Evolutionary conservation across 2,797 vertebrate species (phyloP), one percentile per base, ranked within the genome.

Genomic region (Anolis apletophallus): DNA sequence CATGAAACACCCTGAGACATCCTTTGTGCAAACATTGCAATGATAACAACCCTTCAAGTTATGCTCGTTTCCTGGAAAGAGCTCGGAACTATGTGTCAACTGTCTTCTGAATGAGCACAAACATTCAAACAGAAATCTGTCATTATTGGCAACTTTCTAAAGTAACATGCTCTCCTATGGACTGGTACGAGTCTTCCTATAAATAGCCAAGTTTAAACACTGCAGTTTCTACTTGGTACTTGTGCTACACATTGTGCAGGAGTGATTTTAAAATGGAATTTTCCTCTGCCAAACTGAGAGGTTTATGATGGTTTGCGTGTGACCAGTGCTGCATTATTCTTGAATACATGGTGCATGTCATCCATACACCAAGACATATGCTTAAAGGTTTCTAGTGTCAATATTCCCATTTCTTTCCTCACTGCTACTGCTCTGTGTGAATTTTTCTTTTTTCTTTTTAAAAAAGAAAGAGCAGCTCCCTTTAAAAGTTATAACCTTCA

Each of bases 81-180:
- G 36, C 26, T 40, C 40, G 11, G 26, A 59, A 59, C 32, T 54
- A 90, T 83, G 68, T 86, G 59, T 69, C 54, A 29, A 71, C n/a
- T 77, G n/a, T 79, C 88, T 91, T 86, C 85, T 54, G 55, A 90
- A 74, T 78, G 36, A 79, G 86, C 40, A 81, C 81, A 40, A 76
- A 40, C 17, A 82, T 76, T 85, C 34, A 83, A 86, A 83, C 32
- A 88, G 61, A 57, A 88, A 40, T 46, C 82, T 54, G 23, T n/a
- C 81, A 83, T 76, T 88, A 87, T 68, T 85, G 86, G 84, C 23
- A 2, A 52, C 77, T 71, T 46, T 10, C 17, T 36, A 75, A 0
- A 1, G 34, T 68, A 73, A 5, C 85, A 86, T 46, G 74, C 32
- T 50, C 46, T 84, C 73, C 29, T 78, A 72, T 90, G 80, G 86